Conservation (phyloP, 1,140 invertebrate genomes). For the Augochlora pura region DNA sequence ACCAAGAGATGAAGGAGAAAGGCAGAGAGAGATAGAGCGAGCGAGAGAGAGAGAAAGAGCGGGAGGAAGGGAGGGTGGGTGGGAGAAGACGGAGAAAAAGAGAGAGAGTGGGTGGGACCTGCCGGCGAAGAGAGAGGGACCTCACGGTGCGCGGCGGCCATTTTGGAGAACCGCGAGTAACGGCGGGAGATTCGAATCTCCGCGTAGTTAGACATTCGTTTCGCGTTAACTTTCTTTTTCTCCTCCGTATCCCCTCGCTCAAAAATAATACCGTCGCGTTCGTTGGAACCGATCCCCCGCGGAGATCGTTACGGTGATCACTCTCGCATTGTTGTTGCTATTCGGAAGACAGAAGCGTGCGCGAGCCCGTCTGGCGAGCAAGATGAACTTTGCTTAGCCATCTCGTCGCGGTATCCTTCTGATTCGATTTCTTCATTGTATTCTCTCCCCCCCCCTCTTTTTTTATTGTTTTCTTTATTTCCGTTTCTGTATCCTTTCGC, state of each 20-base stretch:
- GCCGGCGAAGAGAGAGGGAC: conserved; percentile 29
- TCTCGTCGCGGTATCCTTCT: conserved; percentile 15
- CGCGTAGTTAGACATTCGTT: background rate
- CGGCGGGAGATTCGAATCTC: conserved; percentile 65
- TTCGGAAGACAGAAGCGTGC: background rate
- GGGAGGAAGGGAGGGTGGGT: conserved; percentile 37
- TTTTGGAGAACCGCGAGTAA: conserved; percentile 69
- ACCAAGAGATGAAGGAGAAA: background rate
- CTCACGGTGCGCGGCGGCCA: conserved; percentile 54
- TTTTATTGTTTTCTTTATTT: background rate
- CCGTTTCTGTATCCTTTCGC: background rate
- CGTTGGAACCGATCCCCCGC: conserved; percentile 9
- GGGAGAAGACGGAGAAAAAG: conserved; percentile 18
- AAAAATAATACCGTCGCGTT: conserved; percentile 19
- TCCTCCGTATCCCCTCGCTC: background rate
- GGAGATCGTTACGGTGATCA: background rate
- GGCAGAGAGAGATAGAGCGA: background rate
- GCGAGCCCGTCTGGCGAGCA: background rate
- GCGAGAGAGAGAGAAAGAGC: background rate
- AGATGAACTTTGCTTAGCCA: background rate
- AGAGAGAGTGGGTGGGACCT: conserved; percentile 40
- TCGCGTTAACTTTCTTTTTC: background rate
- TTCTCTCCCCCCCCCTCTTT: no score
- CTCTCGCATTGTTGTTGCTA: background rate
- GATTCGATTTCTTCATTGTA: conserved; percentile 1